phyloP scores from a whole-genome alignment of 1,140 invertebrate species.

The Vollenhovia emeryi region DNA sequence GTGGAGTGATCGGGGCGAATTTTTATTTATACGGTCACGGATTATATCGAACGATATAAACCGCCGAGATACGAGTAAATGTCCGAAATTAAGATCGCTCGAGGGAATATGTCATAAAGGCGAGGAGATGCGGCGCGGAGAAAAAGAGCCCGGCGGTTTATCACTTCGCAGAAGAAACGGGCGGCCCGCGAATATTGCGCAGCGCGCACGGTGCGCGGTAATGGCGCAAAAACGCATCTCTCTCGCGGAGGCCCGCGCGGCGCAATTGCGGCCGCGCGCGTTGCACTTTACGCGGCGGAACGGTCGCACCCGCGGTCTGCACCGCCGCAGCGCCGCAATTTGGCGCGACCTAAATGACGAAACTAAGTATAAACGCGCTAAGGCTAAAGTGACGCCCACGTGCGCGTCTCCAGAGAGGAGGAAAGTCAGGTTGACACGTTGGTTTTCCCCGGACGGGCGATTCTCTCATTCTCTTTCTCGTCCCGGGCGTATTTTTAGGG shows the following conservation, averaged over 20 bases:
- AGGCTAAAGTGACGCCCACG: constrained; percentile 70
- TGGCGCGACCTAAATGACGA: constrained; percentile 72
- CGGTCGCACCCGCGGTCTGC: constrained; percentile 19
- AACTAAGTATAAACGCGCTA: constrained; percentile 73
- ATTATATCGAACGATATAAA: background rate
- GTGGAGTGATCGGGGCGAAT: background rate
- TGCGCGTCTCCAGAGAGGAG: constrained; percentile 30
- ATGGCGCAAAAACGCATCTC: constrained; percentile 61
- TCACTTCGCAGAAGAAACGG: background rate
- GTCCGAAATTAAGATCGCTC: constrained; percentile 24
- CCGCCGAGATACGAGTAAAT: background rate
- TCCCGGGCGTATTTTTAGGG: constrained; percentile 62
- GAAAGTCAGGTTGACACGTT: constrained; percentile 65
- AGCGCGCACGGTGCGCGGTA: constrained; percentile 47
- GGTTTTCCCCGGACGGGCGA: constrained; percentile 65
- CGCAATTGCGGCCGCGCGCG: constrained; percentile 51
- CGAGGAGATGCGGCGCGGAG: background rate
- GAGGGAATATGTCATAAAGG: constrained; percentile 21
- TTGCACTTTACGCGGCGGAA: constrained; percentile 58
- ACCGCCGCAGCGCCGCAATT: constrained; percentile 56
- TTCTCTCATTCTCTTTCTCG: background rate
- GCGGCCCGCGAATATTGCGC: constrained; percentile 38
- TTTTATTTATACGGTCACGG: background rate
- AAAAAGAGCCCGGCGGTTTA: background rate
- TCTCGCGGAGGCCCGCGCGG: constrained; percentile 9